phyloP scores from a whole-genome alignment of 2,113 vertebrate species.

The Canis aureus region DNA sequence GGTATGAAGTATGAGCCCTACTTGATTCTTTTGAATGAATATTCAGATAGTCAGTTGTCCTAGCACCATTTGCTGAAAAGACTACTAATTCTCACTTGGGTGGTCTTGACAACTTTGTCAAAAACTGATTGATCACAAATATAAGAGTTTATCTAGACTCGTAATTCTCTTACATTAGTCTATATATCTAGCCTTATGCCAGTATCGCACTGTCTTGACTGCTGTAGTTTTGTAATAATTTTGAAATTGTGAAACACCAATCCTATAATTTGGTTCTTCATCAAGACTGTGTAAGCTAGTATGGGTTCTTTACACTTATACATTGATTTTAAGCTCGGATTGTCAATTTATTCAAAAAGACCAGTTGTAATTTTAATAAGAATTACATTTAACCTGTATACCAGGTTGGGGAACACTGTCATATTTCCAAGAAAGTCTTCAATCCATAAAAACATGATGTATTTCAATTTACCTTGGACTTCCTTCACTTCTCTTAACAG shows the following conservation, averaged over 20 bases:
- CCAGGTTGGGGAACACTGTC: rapidly evolving
- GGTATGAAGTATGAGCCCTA: not conserved
- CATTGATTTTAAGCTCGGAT: not conserved
- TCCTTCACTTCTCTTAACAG: not conserved
- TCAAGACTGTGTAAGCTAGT: not conserved
- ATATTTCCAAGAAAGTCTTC: not conserved
- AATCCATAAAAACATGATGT: not conserved
- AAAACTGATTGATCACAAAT: not conserved
- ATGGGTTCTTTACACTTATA: not conserved
- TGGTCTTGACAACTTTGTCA: not conserved
- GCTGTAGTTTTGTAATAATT: not conserved
- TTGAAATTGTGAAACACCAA: not conserved
- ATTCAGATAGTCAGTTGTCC: not conserved
- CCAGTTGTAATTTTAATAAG: not conserved
- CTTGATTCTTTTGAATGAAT: not conserved
- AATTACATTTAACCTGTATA: not conserved
- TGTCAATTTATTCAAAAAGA: not conserved
- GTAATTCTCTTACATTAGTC: not conserved
- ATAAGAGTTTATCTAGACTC: not conserved
- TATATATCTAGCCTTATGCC: not conserved
- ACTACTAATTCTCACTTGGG: not conserved
- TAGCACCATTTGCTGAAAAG: not conserved
- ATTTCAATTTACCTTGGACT: not conserved
- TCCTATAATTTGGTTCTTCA: not conserved
- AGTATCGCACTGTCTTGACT: not conserved